phyloP scores from a whole-genome alignment of 2,797 vertebrate species.

The Paguma larvata region DNA sequence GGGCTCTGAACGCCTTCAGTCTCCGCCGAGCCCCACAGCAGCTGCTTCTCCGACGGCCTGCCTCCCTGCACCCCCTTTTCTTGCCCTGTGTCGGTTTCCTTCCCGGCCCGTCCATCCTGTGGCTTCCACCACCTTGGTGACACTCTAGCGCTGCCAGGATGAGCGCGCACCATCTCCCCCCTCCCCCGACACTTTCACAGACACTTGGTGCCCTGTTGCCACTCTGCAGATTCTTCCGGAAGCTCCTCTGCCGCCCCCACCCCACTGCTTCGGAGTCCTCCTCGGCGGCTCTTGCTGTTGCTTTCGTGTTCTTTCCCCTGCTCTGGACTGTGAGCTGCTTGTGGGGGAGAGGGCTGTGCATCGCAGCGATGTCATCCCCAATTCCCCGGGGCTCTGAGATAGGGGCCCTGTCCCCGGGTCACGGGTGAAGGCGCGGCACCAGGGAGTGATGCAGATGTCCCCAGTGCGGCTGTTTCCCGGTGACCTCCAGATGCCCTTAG shows the following conservation, averaged over 20 bases:
- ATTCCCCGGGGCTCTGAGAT: accelerated
- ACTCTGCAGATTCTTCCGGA: not conserved
- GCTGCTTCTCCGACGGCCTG: not conserved
- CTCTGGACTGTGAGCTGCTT: not conserved
- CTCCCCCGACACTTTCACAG: not conserved
- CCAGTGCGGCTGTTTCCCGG: not conserved
- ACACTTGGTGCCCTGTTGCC: accelerated
- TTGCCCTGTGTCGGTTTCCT: not conserved
- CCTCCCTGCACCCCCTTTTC: accelerated
- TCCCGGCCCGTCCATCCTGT: not conserved
- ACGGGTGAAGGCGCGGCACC: accelerated
- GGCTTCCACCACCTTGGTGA: not conserved
- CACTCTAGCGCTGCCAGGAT: not conserved
- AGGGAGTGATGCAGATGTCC: accelerated
- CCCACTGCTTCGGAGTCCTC: not conserved
- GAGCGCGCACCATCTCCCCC: not conserved
- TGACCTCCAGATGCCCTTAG: not conserved
- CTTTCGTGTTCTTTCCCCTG: accelerated
- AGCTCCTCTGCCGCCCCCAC: accelerated
- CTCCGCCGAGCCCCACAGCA: accelerated
- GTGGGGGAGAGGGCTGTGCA: accelerated
- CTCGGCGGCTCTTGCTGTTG: accelerated
- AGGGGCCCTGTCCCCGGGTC: not conserved
- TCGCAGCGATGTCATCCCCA: accelerated
- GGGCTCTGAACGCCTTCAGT: accelerated